Evolutionary conservation across 2,113 vertebrate species (phyloP).

Genomic region (Toxotes jaculatrix): DNA sequence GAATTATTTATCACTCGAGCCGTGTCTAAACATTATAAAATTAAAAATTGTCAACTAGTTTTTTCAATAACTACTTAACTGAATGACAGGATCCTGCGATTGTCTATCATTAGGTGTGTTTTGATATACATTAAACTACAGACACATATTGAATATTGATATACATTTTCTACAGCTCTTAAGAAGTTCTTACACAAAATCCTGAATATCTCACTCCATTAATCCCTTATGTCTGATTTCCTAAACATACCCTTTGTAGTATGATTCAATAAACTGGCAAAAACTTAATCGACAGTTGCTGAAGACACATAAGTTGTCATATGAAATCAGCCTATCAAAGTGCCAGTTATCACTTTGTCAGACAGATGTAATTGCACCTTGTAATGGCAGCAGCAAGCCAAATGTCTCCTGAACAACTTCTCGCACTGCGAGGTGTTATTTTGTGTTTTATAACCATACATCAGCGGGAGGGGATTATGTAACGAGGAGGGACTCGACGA

Average conservation of each 20-base stretch:
- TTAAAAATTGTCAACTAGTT: neutral
- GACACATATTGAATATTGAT: neutral
- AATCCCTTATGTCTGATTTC: neutral
- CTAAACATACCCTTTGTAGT: neutral
- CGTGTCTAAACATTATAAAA: too few relatives aligned
- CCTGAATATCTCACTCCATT: neutral
- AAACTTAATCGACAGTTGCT: neutral
- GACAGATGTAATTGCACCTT: conserved; percentile 23
- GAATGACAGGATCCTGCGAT: neutral
- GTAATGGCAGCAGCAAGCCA: neutral
- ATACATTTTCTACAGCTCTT: neutral
- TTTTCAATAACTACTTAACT: neutral
- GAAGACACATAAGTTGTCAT: neutral
- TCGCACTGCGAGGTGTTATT: neutral
- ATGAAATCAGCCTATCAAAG: neutral
- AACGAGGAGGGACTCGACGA: neutral
- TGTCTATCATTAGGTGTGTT: neutral
- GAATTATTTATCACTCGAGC: too few relatives aligned
- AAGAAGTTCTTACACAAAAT: neutral
- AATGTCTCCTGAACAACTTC: neutral
- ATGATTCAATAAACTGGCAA: neutral
- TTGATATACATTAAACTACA: neutral
- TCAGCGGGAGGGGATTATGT: conserved; percentile 3
- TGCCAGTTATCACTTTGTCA: neutral
- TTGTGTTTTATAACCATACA: conserved; percentile 20